Evolutionary conservation across 2,888 invertebrate genomes (phyloP), one percentile per base, ranked within the genome.

Genomic region (Xylota sylvarum): DNA sequence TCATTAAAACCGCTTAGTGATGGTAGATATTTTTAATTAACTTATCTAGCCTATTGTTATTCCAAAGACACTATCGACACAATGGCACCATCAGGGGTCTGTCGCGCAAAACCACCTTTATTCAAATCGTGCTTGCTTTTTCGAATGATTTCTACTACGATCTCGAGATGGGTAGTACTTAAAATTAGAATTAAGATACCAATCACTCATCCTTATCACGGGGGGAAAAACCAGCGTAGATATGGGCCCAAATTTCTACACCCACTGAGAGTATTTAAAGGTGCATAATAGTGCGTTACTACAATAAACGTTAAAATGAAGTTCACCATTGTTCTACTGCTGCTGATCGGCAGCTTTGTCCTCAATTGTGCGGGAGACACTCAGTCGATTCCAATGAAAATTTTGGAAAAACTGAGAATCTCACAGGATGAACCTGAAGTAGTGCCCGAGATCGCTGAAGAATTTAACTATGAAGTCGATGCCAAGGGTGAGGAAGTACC

Each of bases 301-400:
- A 14, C 12, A 40, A 23, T 17, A 62, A 17, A 79, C 62, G 37
- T 27, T 6, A 76, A 55, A 37, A 85, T 85, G 84, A 80, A 80
- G 52, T 58, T 65, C 58, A 23, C 12, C 27, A 30, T 30, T 14
- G 27, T 52, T 55, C 4, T 80, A 12, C 23, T 80, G 19, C 14
- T 80, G 52, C 30, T 85, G 30, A 35, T 65, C 37, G 19, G 70
- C 70, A 60, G 76, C 12, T 65, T 58, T 27, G 76, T 55, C 27
- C n/a, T 70, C 6, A 73, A 35, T 43, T 70, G 35, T 46, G 35
- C 48, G 7, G 81, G 46, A n/a, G 37, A 65, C 12, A 60, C 64
- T 48, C 19, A 46, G 7, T 40, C 67, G 19, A 10, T 78, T 48
- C 69, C 69, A 0, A 50, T 52, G 40, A 23, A 60, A 23, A 12